Evolutionary conservation across 2,888 invertebrate genomes (phyloP), one percentile per base, ranked within the genome.

Genomic region (Nemotelus pantherinus): DNA sequence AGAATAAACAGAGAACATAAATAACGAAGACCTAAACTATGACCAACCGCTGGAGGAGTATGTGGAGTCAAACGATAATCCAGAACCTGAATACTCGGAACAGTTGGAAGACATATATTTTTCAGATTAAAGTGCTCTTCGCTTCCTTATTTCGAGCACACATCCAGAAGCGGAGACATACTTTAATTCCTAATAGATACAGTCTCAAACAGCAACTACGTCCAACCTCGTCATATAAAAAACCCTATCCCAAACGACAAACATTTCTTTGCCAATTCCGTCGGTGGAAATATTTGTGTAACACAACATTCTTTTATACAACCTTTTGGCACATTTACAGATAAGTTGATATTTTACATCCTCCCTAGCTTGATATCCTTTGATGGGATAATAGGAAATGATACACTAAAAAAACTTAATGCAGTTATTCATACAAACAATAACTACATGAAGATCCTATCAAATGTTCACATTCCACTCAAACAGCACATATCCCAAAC

Each of bases 341-440:
- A 25, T 39, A 68, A 68, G 53, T 9, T 68, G 9, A n/a, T 50
- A 25, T 68, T 68, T 10, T 68, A 39, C 41, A 50, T 68, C 7
- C 50, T 68, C 10, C 68, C 48, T 7, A 68, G 25, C 39, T 53
- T 68, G 5, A 72, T 57, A 10, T 55, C 71, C 5, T 72, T 72
- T 41, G 71, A 72, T 53, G 70, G 70, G 5, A 70, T 67, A 47
- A 53, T 70, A 39, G 50, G 70, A 25, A 50, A 70, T n/a, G 71
- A 72, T n/a, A 72, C 1, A 25, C 45, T 72, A 3, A 55, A 57
- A 45, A 3, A 41, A 45, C n/a, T 57, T 7, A 41, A 41, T 9
- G 55, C 45, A 25, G 55, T 72, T 9, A 72, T 72, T 3, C 45
- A 72, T 25, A 72, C 71, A 3, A 44, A 72, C 2, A 58, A 72